phyloP scores from a whole-genome alignment of 2,888 invertebrate species.

The Leptinotarsa haldemani region DNA sequence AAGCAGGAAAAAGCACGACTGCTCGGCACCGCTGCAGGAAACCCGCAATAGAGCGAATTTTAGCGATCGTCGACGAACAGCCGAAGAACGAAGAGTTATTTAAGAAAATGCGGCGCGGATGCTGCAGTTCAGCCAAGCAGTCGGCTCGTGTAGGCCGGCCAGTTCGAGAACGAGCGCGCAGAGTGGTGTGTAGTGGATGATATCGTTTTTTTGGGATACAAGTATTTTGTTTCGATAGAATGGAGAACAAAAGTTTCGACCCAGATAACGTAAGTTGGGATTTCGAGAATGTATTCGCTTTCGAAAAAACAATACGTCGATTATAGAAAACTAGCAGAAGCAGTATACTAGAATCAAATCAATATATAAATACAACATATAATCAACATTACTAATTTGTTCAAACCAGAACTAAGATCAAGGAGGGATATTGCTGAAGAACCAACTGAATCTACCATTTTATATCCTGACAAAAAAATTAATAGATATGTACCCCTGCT shows the following conservation, averaged over 20 bases:
- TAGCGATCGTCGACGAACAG: slow-evolving; percentile 19
- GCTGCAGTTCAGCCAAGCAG: slow-evolving; percentile 27
- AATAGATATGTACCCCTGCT: too few relatives aligned
- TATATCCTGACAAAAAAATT: too few relatives aligned
- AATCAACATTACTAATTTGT: too few relatives aligned
- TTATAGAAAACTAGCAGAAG: too few relatives aligned
- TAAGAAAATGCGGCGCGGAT: slow-evolving; percentile 39
- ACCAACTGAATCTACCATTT: too few relatives aligned
- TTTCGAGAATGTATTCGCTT: background rate
- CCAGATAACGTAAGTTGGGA: slow-evolving; percentile 62
- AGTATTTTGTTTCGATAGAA: slow-evolving; percentile 50
- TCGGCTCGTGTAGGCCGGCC: slow-evolving; percentile 28
- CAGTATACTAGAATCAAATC: too few relatives aligned
- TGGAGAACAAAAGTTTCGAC: slow-evolving; percentile 62
- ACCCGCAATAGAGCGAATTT: slow-evolving; percentile 9
- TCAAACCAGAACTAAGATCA: too few relatives aligned
- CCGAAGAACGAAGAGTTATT: slow-evolving; percentile 19
- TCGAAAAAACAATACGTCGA: background rate
- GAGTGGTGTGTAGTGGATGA: slow-evolving; percentile 65
- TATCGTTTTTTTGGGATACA: slow-evolving; percentile 55
- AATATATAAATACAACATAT: too few relatives aligned
- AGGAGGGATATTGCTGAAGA: too few relatives aligned
- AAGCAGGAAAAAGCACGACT: background rate
- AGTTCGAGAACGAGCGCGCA: slow-evolving; percentile 53
- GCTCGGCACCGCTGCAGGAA: background rate